A percentile compares a stretch with the other conserved stretches of the same genome.
phyloP scores from a whole-genome alignment of 2,888 invertebrate genomes.

The Ornithoptera priamus region DNA sequence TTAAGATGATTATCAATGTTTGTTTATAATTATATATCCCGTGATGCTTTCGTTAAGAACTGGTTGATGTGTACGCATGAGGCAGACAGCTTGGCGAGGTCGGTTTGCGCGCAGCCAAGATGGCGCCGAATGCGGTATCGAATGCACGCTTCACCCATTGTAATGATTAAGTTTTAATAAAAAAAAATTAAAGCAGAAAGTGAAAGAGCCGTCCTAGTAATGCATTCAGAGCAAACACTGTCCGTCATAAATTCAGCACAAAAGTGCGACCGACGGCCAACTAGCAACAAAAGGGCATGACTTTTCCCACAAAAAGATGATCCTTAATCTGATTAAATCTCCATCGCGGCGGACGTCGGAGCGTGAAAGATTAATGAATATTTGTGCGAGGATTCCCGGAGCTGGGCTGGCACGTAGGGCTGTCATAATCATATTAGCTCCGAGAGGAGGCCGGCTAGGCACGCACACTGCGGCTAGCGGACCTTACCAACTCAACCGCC shows the following conservation, averaged over 20 bases:
- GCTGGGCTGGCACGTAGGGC: constrained; percentile 77
- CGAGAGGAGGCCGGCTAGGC: constrained; percentile 69
- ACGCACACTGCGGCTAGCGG: constrained; percentile 47
- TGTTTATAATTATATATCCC: constrained; percentile 25
- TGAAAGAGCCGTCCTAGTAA: constrained; percentile 36
- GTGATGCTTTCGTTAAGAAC: constrained; percentile 10
- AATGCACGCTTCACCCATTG: constrained; percentile 32
- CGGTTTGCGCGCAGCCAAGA: constrained; percentile 49
- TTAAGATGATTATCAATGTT: constrained; percentile 38
- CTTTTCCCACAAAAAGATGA: constrained; percentile 79
- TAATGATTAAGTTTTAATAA: neutral
- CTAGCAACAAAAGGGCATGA: constrained; percentile 75
- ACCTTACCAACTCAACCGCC: constrained; percentile 32
- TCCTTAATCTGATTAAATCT: constrained; percentile 81
- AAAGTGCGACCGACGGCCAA: constrained; percentile 75
- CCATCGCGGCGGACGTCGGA: constrained; percentile 79
- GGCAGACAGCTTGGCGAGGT: constrained; percentile 69
- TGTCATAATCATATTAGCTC: constrained; percentile 80
- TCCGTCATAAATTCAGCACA: constrained; percentile 75
- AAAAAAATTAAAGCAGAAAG: neutral
- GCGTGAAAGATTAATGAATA: constrained; percentile 81
- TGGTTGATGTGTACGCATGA: constrained; percentile 45
- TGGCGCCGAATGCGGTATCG: constrained; percentile 55
- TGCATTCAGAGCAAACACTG: constrained; percentile 74
- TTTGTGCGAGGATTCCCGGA: constrained; percentile 78